Percentiles rank a stretch among this genome's conserved stretches.
phyloP scores from a whole-genome alignment of 2,888 invertebrate genomes.

The Caenorhabditis panamensis region DNA sequence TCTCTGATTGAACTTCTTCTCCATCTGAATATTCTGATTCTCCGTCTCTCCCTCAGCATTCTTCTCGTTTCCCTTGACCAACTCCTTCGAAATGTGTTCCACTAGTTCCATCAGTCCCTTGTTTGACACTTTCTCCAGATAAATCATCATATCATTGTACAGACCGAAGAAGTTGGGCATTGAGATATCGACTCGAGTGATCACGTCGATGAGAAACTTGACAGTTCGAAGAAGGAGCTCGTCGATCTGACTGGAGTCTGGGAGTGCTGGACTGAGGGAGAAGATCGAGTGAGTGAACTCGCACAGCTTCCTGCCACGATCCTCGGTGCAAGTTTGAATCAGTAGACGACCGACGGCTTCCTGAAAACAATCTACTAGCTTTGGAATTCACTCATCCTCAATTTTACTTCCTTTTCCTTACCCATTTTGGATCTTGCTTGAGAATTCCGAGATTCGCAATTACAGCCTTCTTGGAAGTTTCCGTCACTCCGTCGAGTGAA shows the following conservation, averaged over 20 bases:
- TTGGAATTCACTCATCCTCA: too few species aligned
- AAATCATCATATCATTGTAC: conserved; percentile 50
- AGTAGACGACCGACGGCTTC: conserved; percentile 18
- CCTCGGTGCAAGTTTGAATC: conserved; percentile 34
- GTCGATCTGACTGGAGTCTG: conserved; percentile 7
- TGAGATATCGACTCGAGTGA: conserved; percentile 36
- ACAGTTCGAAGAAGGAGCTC: conserved; percentile 9
- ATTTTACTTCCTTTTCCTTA: conserved; percentile 4
- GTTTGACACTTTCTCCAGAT: conserved; percentile 23
- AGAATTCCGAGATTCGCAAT: conserved; percentile 29
- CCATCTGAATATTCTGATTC: conserved; percentile 13
- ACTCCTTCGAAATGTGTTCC: conserved; percentile 13
- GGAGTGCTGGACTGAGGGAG: conserved; percentile 1
- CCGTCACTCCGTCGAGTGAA: conserved; percentile 14
- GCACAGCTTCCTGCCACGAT: conserved; percentile 39
- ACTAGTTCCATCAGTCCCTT: conserved; percentile 23
- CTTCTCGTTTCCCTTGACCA: background rate
- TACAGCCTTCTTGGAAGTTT: conserved; percentile 25
- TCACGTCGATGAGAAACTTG: conserved; percentile 29
- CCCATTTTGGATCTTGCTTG: conserved; percentile 44
- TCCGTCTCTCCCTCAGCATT: conserved; percentile 13
- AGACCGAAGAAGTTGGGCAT: conserved; percentile 52
- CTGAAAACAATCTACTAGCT: too few species aligned
- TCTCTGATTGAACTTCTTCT: conserved; percentile 39
- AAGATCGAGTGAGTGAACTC: conserved; percentile 48